A percentile compares a stretch with the other conserved stretches of the same genome.
Evolutionary conservation across 2,888 invertebrate species (phyloP).

Genomic region (Amphimallon solstitiale): DNA sequence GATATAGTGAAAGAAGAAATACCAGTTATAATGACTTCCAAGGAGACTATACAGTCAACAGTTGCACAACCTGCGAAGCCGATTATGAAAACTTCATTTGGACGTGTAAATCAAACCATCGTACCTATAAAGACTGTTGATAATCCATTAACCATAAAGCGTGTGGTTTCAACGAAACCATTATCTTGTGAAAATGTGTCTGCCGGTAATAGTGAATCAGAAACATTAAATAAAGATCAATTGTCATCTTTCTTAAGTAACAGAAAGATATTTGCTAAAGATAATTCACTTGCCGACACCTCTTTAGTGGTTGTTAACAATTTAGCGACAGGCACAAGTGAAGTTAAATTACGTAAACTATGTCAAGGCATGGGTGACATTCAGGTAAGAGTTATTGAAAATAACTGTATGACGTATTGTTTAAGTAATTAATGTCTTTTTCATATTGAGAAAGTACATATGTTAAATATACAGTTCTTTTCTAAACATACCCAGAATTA

Average conservation of each 20-base stretch:
- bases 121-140: slow-evolving; percentile 36
- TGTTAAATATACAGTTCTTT: slow-evolving; percentile 27
- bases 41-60: not conserved
- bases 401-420: slow-evolving; percentile 23
- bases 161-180: slow-evolving; percentile 21
- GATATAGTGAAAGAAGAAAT: slow-evolving; percentile 34
- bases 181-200: slow-evolving; percentile 29
- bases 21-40: slow-evolving; percentile 26
- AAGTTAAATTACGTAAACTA: slow-evolving; percentile 64
- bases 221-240: slow-evolving; percentile 42
- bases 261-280: slow-evolving; percentile 53
- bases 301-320: slow-evolving; percentile 64
- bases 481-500: not conserved
- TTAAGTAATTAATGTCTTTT: slow-evolving; percentile 18
- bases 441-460: slow-evolving; percentile 7
- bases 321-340: slow-evolving; percentile 64
- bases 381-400: slow-evolving; percentile 59
- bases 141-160: slow-evolving; percentile 20
- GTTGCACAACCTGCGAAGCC: not conserved
- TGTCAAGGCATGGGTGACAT: slow-evolving; percentile 65
- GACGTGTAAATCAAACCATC: slow-evolving; percentile 21
- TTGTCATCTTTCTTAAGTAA: slow-evolving; percentile 51
- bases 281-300: slow-evolving; percentile 54
- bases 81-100: slow-evolving; percentile 1
- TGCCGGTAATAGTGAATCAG: slow-evolving; percentile 27